These are phyloP conservation scores for Drosophila sordidula DNA, from an alignment of 2,888 invertebrate species.

Conservation along the genomic window DNA sequence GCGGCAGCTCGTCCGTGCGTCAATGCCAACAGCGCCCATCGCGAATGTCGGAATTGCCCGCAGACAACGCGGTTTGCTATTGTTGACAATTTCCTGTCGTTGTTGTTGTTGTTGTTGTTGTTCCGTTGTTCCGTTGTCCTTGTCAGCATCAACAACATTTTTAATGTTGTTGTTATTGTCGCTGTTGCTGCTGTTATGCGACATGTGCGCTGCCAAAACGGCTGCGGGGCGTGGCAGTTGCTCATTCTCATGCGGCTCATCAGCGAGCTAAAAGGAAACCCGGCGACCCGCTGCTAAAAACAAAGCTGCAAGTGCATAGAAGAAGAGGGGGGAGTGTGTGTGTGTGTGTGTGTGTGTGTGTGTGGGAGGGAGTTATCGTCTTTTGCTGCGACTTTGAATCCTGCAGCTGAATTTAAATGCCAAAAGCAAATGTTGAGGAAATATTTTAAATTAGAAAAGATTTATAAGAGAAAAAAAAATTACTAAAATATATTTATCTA, in stretches of 20 bases:
- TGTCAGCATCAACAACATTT: slow-evolving; percentile 15
- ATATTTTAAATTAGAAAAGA: too few relatives aligned
- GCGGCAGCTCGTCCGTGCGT: slow-evolving; percentile 63
- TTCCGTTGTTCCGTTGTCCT: slow-evolving; percentile 9
- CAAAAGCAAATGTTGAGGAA: neutral
- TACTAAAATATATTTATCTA: too few relatives aligned
- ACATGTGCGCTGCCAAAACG: slow-evolving; percentile 39
- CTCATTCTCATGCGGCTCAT: slow-evolving; percentile 65
- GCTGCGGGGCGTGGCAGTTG: slow-evolving; percentile 49
- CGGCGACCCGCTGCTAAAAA: slow-evolving; percentile 34
- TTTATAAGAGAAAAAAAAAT: too few relatives aligned
- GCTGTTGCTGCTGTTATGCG: slow-evolving; percentile 19
- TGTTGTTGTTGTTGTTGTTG: neutral
- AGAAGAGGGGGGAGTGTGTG: neutral
- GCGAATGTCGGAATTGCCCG: slow-evolving; percentile 67
- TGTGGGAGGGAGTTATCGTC: slow-evolving; percentile 2
- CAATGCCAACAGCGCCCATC: slow-evolving; percentile 47
- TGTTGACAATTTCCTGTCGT: slow-evolving; percentile 71
- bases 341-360: too few relatives aligned
- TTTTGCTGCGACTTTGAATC: slow-evolving; percentile 29
- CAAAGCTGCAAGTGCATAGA: slow-evolving; percentile 35
- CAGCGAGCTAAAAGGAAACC: slow-evolving; percentile 45
- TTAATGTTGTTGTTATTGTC: slow-evolving; percentile 8
- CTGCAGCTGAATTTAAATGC: neutral
- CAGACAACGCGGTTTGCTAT: slow-evolving; percentile 66